These are phyloP conservation scores for Sebastes variabilis DNA, from an alignment of 2,797 vertebrate genomes.

Conservation along the genomic window DNA sequence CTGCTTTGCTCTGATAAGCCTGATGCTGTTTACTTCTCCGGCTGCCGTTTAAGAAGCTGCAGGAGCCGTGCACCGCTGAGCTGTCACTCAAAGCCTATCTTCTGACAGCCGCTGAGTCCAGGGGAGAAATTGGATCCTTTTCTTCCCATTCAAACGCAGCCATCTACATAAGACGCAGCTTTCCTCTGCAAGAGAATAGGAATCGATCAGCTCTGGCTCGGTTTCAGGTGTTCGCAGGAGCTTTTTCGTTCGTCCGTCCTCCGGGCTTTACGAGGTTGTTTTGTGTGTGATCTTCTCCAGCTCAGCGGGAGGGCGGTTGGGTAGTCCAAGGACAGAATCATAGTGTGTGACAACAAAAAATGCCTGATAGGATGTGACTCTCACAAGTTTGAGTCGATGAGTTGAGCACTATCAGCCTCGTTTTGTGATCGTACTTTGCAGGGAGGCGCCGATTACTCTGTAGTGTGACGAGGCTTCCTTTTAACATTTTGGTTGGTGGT, in stretches of 20 bases:
- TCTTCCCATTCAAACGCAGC: slow-evolving; percentile 70
- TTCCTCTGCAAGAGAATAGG: slow-evolving; percentile 57
- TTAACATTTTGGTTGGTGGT: background rate
- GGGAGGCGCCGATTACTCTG: background rate
- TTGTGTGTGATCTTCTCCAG: slow-evolving; percentile 53
- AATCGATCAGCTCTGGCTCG: slow-evolving; percentile 73
- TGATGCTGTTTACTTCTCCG: slow-evolving; percentile 77
- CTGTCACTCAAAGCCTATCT: slow-evolving; percentile 83
- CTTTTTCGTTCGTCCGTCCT: slow-evolving; percentile 35
- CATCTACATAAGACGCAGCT: slow-evolving; percentile 73
- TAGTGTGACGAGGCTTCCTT: background rate
- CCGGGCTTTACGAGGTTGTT: slow-evolving; percentile 51
- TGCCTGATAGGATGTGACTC: slow-evolving; percentile 20
- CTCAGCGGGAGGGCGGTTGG: slow-evolving; percentile 25
- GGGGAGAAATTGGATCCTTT: slow-evolving; percentile 78
- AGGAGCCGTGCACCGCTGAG: slow-evolving; percentile 66
- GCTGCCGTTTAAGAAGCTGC: slow-evolving; percentile 71
- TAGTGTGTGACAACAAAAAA: slow-evolving; percentile 26
- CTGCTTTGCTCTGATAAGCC: slow-evolving; percentile 83
- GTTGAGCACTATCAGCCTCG: background rate
- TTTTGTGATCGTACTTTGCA: slow-evolving; percentile 1
- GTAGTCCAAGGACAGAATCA: slow-evolving; percentile 50
- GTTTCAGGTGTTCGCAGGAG: slow-evolving; percentile 68
- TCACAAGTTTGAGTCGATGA: slow-evolving; percentile 14
- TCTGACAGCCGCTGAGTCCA: slow-evolving; percentile 74